phyloP scores from a whole-genome alignment of 2,797 vertebrate genomes.

The Margarornis squamiger region DNA sequence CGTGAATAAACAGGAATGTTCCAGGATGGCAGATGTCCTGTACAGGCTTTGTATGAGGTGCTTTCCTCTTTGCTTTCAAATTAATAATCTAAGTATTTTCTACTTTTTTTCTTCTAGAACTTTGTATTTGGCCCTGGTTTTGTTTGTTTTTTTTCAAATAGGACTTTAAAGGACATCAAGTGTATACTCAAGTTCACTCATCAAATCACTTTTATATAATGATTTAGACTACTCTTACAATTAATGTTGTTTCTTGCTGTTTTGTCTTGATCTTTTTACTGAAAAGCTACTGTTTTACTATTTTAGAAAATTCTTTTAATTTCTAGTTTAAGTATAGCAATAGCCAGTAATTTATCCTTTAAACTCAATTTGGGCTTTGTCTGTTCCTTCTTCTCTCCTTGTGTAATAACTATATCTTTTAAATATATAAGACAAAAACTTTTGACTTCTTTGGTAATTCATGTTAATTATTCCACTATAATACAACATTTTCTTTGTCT shows the following conservation, averaged over 20 bases:
- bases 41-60: neutral
- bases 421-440: neutral
- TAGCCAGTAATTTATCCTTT: neutral
- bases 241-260: neutral
- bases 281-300: neutral
- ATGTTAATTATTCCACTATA: neutral
- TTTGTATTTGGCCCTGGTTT: neutral
- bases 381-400: neutral
- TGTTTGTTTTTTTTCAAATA: neutral
- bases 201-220: neutral
- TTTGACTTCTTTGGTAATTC: neutral
- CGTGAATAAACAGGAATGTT: neutral
- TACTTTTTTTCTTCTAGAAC: neutral
- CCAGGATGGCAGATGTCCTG: neutral
- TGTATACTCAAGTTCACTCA: neutral
- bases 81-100: neutral
- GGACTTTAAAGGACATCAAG: neutral
- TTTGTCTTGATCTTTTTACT: neutral
- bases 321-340: neutral
- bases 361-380: too few relatives aligned
- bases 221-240: neutral
- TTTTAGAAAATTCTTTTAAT: neutral
- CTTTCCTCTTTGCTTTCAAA: neutral
- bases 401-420: rapidly evolving
- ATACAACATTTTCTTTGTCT: neutral